Evolutionary conservation across 2,888 invertebrate species (phyloP), one percentile per base, ranked within the genome.

Genomic region (Lacanobia oleracea): DNA sequence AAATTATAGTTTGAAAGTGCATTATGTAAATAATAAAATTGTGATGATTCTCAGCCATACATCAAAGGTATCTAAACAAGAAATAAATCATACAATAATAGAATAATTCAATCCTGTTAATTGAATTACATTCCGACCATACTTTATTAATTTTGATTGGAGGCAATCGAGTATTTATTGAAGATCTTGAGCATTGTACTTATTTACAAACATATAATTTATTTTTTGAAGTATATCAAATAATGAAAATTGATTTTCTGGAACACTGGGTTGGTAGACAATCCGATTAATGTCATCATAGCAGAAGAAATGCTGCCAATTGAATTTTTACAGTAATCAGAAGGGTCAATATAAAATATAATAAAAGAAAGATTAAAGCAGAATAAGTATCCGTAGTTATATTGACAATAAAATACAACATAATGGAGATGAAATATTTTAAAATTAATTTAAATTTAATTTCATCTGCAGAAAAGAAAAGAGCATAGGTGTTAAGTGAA

Each of bases 61-160:
- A 21, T 27, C 37, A 59, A 51, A 33, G 23, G 51, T 37, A 40
- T 59, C 59, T 21, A 54, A 66, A 66, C 14, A 62, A 51, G 27
- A 80, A 66, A 27, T 27, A 27, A 69, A 59, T 79, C 54, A 61
- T 67, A 65, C 16, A 64, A 81, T 57, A 77, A 81, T 81, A 71
- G 61, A 60, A 77, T 81, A 33, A 77, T 67, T 65, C 61, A 65
- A 62, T 72, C n/a, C 43, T 14, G 54, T 65, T 68, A 54, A 79
- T 79, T 81, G 50, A 77, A 65, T 79, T 67, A 81, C 60, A 27
- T 66, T 63, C 56, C 14, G 7, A 37, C 6, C n/a, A 68, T 56
- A 67, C 40, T 43, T 21, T 2, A 61, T 43, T 61, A 53, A 66
- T 62, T 45, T n/a, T 57, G 21, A 61, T 67, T 67, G 59, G 14